Conservation (phyloP, 35 echinoderm and acorn worm species). For the Diadema setosum region DNA sequence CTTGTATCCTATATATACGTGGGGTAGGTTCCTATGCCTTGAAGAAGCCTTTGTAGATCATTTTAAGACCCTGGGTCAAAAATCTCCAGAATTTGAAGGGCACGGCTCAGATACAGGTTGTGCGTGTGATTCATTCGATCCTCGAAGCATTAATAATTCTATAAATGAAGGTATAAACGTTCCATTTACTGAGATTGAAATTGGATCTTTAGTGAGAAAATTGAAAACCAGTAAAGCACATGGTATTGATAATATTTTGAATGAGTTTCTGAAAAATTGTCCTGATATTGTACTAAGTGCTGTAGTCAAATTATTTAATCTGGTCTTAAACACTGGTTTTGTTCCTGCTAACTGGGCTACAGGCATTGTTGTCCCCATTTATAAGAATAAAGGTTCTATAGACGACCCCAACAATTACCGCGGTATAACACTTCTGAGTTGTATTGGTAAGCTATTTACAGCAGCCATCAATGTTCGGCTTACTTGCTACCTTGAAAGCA, state of each 20-base stretch:
- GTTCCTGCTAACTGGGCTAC: neutral
- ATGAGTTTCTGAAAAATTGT: too few relatives aligned
- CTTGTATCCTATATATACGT: too few relatives aligned
- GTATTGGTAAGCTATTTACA: constrained; percentile 6
- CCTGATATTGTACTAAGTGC: neutral
- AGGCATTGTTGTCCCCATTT: constrained; percentile 14
- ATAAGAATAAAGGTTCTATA: constrained; percentile 13
- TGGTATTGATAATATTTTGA: constrained; percentile 16
- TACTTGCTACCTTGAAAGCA: neutral
- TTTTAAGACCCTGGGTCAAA: neutral
- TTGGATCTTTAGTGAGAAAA: too few relatives aligned
- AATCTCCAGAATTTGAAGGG: neutral
- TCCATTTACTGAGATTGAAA: neutral
- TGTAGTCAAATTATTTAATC: constrained; percentile 3
- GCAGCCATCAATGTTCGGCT: neutral
- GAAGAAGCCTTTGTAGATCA: neutral
- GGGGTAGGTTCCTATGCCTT: too few relatives aligned
- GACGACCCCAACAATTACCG: neutral
- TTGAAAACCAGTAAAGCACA: neutral
- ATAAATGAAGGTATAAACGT: constrained; percentile 16
- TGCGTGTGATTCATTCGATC: neutral
- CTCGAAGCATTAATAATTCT: neutral
- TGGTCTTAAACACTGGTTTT: neutral
- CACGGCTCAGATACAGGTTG: neutral
- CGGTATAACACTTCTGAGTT: neutral